phyloP scores from a whole-genome alignment of 2,797 vertebrate genomes.

The Rachycentron canadum region DNA sequence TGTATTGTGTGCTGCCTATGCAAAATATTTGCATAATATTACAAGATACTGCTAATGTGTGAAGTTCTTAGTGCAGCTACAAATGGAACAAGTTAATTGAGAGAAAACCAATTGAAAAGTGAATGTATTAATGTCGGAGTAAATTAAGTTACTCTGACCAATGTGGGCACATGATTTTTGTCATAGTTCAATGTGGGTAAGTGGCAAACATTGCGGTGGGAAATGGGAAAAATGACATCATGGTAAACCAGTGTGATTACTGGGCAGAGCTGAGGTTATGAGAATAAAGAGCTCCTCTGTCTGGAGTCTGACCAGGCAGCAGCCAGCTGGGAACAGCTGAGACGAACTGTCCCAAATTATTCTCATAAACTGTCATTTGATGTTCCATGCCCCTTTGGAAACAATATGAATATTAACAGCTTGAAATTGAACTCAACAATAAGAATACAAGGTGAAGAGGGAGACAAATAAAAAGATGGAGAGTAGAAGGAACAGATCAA shows the following conservation, averaged over 20 bases:
- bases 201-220: constrained; percentile 7
- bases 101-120: not conserved
- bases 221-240: constrained; percentile 58
- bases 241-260: constrained; percentile 41
- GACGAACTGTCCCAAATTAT: constrained; percentile 19
- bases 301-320: constrained; percentile 26
- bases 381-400: not conserved
- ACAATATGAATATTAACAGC: not conserved
- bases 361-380: constrained; percentile 3
- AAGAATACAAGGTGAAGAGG: not conserved
- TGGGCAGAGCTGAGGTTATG: constrained; percentile 7
- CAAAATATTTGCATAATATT: no score
- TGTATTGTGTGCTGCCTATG: not conserved
- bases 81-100: not conserved
- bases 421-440: not conserved
- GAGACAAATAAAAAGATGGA: not conserved
- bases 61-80: not conserved
- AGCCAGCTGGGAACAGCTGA: constrained; percentile 48
- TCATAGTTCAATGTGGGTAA: constrained; percentile 21
- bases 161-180: not conserved
- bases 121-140: not conserved
- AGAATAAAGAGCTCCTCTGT: constrained; percentile 69
- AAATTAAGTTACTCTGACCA: not conserved
- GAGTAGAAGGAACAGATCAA: not conserved
- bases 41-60: not conserved